Conservation (phyloP, 2,888 invertebrate species). For the Chorisops tibialis region DNA sequence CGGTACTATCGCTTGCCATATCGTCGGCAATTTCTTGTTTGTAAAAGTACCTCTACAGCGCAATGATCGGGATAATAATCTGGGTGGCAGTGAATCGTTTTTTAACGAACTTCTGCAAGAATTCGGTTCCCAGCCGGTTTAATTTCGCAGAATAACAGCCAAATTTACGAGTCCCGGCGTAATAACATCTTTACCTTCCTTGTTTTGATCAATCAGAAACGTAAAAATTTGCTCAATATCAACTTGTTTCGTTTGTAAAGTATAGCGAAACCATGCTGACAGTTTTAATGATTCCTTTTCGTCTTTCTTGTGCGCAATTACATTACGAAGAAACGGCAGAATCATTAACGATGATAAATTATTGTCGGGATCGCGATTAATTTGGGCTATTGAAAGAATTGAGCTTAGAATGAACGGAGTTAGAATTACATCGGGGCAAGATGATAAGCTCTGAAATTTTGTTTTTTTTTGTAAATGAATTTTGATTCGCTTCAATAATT, state of each 20-base stretch:
- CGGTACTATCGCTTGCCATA: conserved; percentile 47
- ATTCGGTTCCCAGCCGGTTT: conserved; percentile 55
- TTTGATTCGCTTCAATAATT: not conserved
- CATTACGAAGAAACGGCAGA: conserved; percentile 45
- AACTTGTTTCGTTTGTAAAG: conserved; percentile 42
- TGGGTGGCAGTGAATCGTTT: conserved; percentile 57
- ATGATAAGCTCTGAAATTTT: conserved; percentile 53
- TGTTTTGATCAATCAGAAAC: conserved; percentile 49
- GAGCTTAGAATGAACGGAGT: conserved; percentile 64
- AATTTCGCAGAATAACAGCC: conserved; percentile 52
- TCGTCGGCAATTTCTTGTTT: conserved; percentile 46
- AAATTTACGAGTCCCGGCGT: conserved; percentile 56
- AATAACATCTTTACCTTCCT: conserved; percentile 48
- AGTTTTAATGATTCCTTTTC: conserved; percentile 50
- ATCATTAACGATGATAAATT: conserved; percentile 43
- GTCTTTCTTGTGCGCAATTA: conserved; percentile 50
- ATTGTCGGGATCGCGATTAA: conserved; percentile 49
- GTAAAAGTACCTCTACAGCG: conserved; percentile 56
- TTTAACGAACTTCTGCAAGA: conserved; percentile 59
- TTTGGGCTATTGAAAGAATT: conserved; percentile 52
- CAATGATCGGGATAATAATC: conserved; percentile 56
- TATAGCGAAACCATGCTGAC: conserved; percentile 58
- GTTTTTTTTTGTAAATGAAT: too few relatives aligned
- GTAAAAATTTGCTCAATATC: conserved; percentile 45
- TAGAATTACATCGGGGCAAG: conserved; percentile 59